These are phyloP conservation scores for Leucophenga varia DNA, from an alignment of 1,140 invertebrate genomes.

Conservation along the genomic window DNA sequence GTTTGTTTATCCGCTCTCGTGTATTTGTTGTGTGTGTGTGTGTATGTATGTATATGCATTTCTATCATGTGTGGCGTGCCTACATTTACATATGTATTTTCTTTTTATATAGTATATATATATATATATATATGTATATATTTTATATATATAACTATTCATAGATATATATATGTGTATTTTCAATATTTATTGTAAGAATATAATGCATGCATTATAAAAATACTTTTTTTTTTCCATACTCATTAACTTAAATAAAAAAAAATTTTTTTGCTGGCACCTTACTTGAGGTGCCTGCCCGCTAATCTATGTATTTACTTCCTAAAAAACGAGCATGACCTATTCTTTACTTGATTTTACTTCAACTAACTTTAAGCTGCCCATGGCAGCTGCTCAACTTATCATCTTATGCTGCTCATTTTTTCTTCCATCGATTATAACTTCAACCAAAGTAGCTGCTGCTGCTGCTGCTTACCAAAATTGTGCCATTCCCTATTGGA, in stretches of 20 bases:
- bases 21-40: constrained; percentile 6
- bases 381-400: no score
- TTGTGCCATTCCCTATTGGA: no score
- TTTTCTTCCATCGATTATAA: no score
- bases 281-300: constrained; percentile 27
- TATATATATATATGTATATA: constrained; percentile 28
- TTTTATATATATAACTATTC: constrained; percentile 29
- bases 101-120: constrained; percentile 12
- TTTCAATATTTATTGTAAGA: constrained; percentile 38
- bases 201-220: constrained; percentile 56
- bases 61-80: constrained; percentile 13
- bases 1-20: no score
- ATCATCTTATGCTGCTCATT: no score
- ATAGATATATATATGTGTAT: constrained; percentile 28
- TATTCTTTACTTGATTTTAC: no score
- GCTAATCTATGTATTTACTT: no score
- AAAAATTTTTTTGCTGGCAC: constrained; percentile 35
- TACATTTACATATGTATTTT: constrained; percentile 31
- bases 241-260: constrained; percentile 45
- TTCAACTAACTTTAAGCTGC: no score
- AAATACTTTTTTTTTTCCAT: constrained; percentile 44
- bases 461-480: no score
- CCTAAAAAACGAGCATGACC: no score
- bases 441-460: no score
- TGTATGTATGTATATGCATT: background rate